phyloP scores from a whole-genome alignment of 1,140 invertebrate species.

The Aricia agestis region DNA sequence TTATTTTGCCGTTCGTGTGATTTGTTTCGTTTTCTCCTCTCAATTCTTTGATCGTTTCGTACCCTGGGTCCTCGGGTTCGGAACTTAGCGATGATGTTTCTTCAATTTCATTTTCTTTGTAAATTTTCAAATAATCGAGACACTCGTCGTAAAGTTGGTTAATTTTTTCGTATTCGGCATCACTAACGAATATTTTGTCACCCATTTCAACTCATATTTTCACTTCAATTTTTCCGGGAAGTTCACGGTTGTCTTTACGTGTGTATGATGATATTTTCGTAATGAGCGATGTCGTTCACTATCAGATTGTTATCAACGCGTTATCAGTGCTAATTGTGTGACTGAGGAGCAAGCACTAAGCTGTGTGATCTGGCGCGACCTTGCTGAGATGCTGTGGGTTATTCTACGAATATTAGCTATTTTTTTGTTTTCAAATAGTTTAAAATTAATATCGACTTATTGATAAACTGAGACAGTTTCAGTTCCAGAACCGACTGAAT shows the following conservation, averaged over 20 bases:
- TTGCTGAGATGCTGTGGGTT: slow-evolving; percentile 38
- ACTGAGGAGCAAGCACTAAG: slow-evolving; percentile 39
- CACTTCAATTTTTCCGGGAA: neutral
- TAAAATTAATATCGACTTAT: neutral
- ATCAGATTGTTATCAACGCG: slow-evolving; percentile 35
- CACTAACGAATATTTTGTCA: slow-evolving; percentile 28
- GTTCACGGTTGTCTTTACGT: neutral
- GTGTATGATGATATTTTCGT: neutral
- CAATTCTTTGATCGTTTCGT: slow-evolving; percentile 46
- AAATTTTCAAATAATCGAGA: slow-evolving; percentile 51
- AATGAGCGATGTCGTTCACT: slow-evolving; percentile 22
- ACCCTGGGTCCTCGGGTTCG: slow-evolving; percentile 29
- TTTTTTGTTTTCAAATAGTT: neutral
- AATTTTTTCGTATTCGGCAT: slow-evolving; percentile 48
- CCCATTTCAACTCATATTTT: slow-evolving; percentile 24
- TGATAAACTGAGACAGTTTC: neutral
- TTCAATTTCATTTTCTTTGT: slow-evolving; percentile 24
- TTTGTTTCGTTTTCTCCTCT: slow-evolving; percentile 21
- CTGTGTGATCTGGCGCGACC: slow-evolving; percentile 40
- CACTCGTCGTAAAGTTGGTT: slow-evolving; percentile 64
- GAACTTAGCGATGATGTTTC: slow-evolving; percentile 21
- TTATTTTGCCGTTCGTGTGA: slow-evolving; percentile 17
- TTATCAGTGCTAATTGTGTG: slow-evolving; percentile 53
- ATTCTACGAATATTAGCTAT: slow-evolving; percentile 30
- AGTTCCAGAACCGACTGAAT: neutral